phyloP scores from a whole-genome alignment of 2,113 vertebrate genomes.

The Notiomystis cincta region DNA sequence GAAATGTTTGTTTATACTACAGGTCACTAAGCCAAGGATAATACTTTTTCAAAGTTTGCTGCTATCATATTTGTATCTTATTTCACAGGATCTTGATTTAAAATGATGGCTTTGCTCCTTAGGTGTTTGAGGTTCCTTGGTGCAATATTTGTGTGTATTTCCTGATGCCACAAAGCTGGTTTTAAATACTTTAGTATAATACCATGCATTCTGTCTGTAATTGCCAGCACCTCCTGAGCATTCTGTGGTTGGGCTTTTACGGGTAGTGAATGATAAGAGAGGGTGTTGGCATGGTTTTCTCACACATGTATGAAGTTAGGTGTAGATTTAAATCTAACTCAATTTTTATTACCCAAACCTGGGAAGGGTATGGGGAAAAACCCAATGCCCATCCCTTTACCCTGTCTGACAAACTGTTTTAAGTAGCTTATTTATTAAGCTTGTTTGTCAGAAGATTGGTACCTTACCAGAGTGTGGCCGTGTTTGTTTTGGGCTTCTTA shows the following conservation, averaged over 20 bases:
- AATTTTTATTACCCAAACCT: neutral
- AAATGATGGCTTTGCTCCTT: neutral
- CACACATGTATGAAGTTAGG: fast-evolving
- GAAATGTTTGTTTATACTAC: neutral
- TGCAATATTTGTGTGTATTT: neutral
- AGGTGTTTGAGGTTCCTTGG: neutral
- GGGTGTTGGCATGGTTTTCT: neutral
- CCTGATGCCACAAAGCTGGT: neutral
- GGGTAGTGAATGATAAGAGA: neutral
- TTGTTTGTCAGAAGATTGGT: neutral
- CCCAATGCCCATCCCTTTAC: neutral
- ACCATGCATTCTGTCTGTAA: neutral
- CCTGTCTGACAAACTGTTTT: neutral
- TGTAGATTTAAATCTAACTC: neutral
- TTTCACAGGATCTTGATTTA: neutral
- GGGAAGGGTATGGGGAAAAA: neutral
- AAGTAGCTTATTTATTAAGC: neutral
- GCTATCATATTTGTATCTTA: neutral
- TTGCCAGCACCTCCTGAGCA: neutral
- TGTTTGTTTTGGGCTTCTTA: neutral
- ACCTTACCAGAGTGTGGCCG: neutral
- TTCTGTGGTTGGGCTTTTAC: neutral
- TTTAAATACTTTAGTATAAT: neutral
- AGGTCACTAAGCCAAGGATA: neutral
- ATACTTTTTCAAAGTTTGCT: neutral